These are phyloP conservation scores for Cyanoderma ruficeps DNA, from an alignment of 2,113 vertebrate species.

Conservation along the genomic window DNA sequence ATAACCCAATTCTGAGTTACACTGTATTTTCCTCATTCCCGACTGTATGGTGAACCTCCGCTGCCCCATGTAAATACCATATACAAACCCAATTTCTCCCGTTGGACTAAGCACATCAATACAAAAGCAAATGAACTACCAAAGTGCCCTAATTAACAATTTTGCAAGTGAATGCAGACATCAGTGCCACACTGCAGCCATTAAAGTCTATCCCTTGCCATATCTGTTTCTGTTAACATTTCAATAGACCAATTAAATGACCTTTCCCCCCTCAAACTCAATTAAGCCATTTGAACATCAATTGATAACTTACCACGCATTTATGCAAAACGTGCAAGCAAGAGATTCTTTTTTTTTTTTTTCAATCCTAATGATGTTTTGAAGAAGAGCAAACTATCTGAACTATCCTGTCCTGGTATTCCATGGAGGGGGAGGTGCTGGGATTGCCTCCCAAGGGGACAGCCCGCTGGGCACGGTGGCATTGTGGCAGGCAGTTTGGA, in stretches of 20 bases:
- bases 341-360: conserved; percentile 63
- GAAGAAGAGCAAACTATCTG: conserved; percentile 58
- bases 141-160: conserved; percentile 87
- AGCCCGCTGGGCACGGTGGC: background rate
- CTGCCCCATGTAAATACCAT: conserved; percentile 55
- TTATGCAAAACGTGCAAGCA: conserved; percentile 75
- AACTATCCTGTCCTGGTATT: conserved; percentile 58
- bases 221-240: conserved; percentile 93
- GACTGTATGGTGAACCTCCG: conserved; percentile 18
- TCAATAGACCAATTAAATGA: conserved; percentile 95
- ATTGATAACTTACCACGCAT: conserved; percentile 83
- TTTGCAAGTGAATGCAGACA: conserved; percentile 96
- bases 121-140: conserved; percentile 92
- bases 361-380: conserved; percentile 62
- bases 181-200: conserved; percentile 85
- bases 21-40: conserved; percentile 11
- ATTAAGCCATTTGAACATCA: conserved; percentile 85
- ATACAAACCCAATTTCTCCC: conserved; percentile 81
- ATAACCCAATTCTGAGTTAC: conserved; percentile 1
- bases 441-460: background rate
- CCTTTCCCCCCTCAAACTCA: conserved; percentile 84
- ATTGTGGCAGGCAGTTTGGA: background rate
- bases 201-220: conserved; percentile 88
- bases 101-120: conserved; percentile 85
- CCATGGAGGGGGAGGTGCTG: conserved; percentile 7